These are phyloP conservation scores for Oxyscelio sp. DNA, from an alignment of 2,888 invertebrate genomes.

Conservation along the genomic window DNA sequence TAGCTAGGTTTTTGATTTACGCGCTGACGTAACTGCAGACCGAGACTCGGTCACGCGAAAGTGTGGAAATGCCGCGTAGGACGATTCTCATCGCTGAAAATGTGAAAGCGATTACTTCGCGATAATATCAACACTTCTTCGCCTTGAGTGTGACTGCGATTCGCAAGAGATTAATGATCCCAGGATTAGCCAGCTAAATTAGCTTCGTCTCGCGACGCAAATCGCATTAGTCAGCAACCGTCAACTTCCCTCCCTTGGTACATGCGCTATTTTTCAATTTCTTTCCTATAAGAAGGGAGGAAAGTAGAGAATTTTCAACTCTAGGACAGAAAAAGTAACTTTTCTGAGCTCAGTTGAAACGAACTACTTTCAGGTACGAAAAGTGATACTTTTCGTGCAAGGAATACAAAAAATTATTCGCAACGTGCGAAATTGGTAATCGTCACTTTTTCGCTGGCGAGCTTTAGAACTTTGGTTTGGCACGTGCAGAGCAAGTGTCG, in stretches of 20 bases:
- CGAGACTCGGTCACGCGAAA: background rate
- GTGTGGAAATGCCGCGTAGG: conserved; percentile 56
- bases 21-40: conserved; percentile 40
- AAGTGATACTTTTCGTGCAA: too few relatives aligned
- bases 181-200: background rate
- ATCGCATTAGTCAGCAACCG: too few relatives aligned
- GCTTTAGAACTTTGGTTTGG: conserved; percentile 41
- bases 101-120: conserved; percentile 67
- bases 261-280: too few relatives aligned
- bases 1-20: conserved; percentile 31
- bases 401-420: conserved; percentile 3
- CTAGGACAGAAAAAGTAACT: too few relatives aligned
- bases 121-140: conserved; percentile 40
- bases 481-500: conserved; percentile 25
- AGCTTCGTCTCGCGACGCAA: too few relatives aligned
- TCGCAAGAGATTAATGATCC: conserved; percentile 44
- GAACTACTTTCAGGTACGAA: too few relatives aligned
- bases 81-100: conserved; percentile 34
- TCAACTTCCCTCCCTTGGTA: too few relatives aligned
- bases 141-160: background rate
- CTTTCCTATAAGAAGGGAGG: too few relatives aligned
- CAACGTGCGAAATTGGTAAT: conserved; percentile 31
- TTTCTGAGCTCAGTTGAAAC: too few relatives aligned
- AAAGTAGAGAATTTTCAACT: too few relatives aligned
- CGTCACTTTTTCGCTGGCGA: background rate